Percentiles rank a stretch among this genome's conserved stretches.
Evolutionary conservation across 2,888 invertebrate species (phyloP).

Genomic region (Diadegma fenestrale): DNA sequence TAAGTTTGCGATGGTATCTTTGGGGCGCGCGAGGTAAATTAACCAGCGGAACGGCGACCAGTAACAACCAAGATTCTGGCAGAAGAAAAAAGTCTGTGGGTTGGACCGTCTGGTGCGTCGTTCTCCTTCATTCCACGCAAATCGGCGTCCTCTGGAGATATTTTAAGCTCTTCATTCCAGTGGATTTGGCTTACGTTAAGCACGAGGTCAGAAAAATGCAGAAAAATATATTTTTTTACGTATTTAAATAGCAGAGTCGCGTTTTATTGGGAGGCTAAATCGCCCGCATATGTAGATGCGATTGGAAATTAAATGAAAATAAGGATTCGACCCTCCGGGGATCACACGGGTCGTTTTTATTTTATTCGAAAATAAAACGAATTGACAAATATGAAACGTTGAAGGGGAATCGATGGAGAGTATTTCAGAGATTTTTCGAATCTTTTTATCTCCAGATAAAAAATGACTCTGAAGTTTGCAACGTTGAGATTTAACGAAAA

Average conservation of each 20-base stretch:
- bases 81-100: constrained; percentile 74
- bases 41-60: constrained; percentile 68
- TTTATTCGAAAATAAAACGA: no score
- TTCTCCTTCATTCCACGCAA: constrained; percentile 89
- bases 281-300: no score
- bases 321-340: neutral
- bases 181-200: constrained; percentile 92
- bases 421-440: no score
- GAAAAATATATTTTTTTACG: no score
- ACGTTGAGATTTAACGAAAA: no score
- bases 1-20: constrained; percentile 92
- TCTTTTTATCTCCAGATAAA: no score
- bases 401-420: no score
- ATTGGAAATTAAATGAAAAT: neutral
- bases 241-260: no score
- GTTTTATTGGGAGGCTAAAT: no score
- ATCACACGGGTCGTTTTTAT: no score
- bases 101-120: constrained; percentile 85
- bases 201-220: constrained; percentile 88
- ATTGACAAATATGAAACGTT: no score
- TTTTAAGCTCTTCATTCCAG: constrained; percentile 93
- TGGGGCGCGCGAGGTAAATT: constrained; percentile 83
- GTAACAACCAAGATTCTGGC: constrained; percentile 71
- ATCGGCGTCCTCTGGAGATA: constrained; percentile 93
- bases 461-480: no score